Evolutionary conservation across 2,797 vertebrate genomes (phyloP).

Genomic region (Karalla daura): DNA sequence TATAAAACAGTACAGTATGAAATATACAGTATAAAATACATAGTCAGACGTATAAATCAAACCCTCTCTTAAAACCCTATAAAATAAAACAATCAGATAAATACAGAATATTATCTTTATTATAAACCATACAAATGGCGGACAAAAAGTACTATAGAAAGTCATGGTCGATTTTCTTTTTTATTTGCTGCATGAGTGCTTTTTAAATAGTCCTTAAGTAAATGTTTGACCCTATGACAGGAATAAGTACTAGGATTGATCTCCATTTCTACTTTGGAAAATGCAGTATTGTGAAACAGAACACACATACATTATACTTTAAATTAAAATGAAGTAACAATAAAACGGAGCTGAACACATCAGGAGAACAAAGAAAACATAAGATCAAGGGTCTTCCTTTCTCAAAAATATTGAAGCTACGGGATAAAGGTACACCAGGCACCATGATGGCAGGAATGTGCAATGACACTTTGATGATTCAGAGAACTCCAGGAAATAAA

Average conservation of each 20-base stretch:
- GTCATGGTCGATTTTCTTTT: background rate
- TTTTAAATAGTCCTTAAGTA: conserved; percentile 28
- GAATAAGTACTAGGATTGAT: background rate
- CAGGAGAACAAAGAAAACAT: conserved; percentile 17
- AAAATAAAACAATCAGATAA: conserved; percentile 66
- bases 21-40: conserved; percentile 74
- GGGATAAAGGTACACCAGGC: conserved; percentile 11
- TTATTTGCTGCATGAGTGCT: conserved; percentile 26
- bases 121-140: conserved; percentile 47
- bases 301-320: conserved; percentile 29
- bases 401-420: conserved; percentile 5
- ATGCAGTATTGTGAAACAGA: conserved; percentile 27
- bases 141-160: conserved; percentile 29
- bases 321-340: conserved; percentile 50
- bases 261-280: conserved; percentile 19
- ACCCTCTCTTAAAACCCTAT: conserved; percentile 42
- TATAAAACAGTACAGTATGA: conserved; percentile 71
- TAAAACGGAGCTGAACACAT: conserved; percentile 16
- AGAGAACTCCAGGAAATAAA: conserved; percentile 14
- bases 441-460: conserved; percentile 34
- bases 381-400: conserved; percentile 2
- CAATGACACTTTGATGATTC: conserved; percentile 21
- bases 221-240: conserved; percentile 2
- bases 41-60: conserved; percentile 60
- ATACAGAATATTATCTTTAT: conserved; percentile 59